Conservation (phyloP, 2,888 invertebrate genomes). For the Lycophotia porphyrea region DNA sequence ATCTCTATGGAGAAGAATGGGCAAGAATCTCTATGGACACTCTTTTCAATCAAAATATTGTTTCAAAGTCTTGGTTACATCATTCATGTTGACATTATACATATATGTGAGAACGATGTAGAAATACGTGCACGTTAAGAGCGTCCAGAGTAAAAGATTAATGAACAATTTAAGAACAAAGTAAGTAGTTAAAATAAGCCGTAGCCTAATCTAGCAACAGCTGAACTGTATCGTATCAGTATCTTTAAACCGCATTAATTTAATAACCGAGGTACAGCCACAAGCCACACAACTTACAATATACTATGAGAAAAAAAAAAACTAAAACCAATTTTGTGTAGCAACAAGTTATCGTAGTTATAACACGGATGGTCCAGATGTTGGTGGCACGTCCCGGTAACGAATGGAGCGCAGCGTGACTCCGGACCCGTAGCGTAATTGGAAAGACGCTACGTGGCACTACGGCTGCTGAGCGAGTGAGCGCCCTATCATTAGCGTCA, state of each 20-base stretch:
- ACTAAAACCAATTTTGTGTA: slow-evolving; percentile 71
- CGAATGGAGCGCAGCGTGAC: slow-evolving; percentile 87
- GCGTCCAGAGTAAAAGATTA: no score
- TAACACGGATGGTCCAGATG: slow-evolving; percentile 81
- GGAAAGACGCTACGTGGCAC: slow-evolving; percentile 80
- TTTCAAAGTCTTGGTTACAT: no score
- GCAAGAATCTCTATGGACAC: no score
- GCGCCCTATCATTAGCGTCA: slow-evolving; percentile 89
- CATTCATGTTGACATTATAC: no score
- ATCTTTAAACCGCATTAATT: slow-evolving; percentile 17
- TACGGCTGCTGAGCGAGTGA: slow-evolving; percentile 81
- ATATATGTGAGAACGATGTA: no score
- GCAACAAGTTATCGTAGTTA: slow-evolving; percentile 82
- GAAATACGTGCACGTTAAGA: no score
- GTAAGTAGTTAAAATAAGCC: no score
- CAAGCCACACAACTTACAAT: slow-evolving; percentile 30
- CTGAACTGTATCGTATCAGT: slow-evolving; percentile 1
- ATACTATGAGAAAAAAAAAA: slow-evolving; percentile 57
- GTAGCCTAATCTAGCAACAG: neutral
- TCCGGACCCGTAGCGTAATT: slow-evolving; percentile 82
- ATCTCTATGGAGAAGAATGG: no score
- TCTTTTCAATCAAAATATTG: no score
- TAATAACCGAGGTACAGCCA: slow-evolving; percentile 25
- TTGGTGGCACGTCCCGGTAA: slow-evolving; percentile 86
- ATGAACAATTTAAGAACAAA: no score